phyloP scores from a whole-genome alignment of 1,140 invertebrate genomes.

The Wasmannia auropunctata region DNA sequence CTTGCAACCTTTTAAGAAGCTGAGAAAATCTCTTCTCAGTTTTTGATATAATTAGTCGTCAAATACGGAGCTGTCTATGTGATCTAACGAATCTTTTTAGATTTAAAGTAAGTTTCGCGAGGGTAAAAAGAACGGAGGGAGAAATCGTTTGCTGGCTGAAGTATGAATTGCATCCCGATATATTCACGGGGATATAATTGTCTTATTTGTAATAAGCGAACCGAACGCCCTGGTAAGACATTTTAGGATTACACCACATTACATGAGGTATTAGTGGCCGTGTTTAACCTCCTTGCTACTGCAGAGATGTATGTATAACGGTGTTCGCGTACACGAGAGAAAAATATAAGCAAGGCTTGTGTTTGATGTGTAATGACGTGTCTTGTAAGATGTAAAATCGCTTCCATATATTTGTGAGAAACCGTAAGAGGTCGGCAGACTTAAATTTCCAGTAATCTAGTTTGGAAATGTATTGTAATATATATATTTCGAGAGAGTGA shows the following conservation, averaged over 20 bases:
- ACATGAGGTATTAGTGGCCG: constrained; percentile 35
- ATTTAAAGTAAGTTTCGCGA: constrained; percentile 24
- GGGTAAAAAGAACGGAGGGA: neutral
- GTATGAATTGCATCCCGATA: neutral
- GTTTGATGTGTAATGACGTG: constrained; percentile 29
- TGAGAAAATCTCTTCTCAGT: neutral
- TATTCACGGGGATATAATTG: constrained; percentile 20
- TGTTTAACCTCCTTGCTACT: constrained; percentile 53
- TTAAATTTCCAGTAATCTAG: constrained; percentile 36
- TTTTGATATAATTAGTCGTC: neutral
- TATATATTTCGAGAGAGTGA: constrained; percentile 7
- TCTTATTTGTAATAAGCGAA: constrained; percentile 24
- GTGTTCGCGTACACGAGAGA: constrained; percentile 19
- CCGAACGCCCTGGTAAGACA: constrained; percentile 33
- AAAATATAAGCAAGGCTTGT: constrained; percentile 13
- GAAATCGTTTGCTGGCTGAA: neutral
- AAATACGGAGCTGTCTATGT: constrained; percentile 9
- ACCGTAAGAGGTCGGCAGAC: neutral
- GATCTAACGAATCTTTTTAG: constrained; percentile 29
- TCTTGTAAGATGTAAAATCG: constrained; percentile 42
- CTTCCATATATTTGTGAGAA: constrained; percentile 39
- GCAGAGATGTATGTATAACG: constrained; percentile 36
- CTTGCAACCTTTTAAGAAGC: neutral
- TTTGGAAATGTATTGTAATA: neutral
- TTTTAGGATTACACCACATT: constrained; percentile 56